Base-by-base conservation (phyloP, 2,113 vertebrate species). In the Indicator maculatus region DNA sequence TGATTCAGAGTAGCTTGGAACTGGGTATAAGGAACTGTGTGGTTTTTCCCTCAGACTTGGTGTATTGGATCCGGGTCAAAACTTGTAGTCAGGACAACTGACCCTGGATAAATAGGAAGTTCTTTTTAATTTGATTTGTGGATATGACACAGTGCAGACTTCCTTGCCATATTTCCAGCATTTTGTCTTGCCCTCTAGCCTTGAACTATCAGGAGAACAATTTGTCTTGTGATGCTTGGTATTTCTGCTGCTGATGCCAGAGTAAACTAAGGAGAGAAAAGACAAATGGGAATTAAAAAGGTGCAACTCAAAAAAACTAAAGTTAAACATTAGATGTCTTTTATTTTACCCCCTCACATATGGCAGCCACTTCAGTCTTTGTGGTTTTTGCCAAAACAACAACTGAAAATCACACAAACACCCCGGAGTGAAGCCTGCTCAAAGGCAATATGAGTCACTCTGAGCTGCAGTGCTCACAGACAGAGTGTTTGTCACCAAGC, bases 121-220 rank as follows among this genome's bases (percentile, higher is more conserved):
- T 28, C 82, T 84, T 53, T 82, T 26, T 26, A n/a, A 45, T 38
- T 69, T 91, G 28, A 82, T 93, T 83, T 82, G 80, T 81, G 45
- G 64, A n/a, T 76, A 87, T 82, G 89, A 92, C 73, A 75, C 44
- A 79, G 74, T 80, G 81, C 78, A 94, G 84, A 47, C 26, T 92
- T 96, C 36, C 84, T 94, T 90, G 81, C 78, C 71, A 11, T 72
- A 83, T 93, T 94, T 89, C 36, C 81, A 94, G 78, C 74, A 63
- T 41, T 94, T 92, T 72, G 23, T 93, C 47, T 64, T 82, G 70
- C 90, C 83, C 61, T 92, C 86, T 89, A 74, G 78, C 41, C 28
- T 84, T 69, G 52, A 95, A 59, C 55, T 89, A 65, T 9, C 30
- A 52, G 66, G 36, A 94, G 81, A 89, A 83, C 27, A 79, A 93